Evolutionary conservation across 2,797 vertebrate species (phyloP).

Genomic region (Phataginus tricuspis): DNA sequence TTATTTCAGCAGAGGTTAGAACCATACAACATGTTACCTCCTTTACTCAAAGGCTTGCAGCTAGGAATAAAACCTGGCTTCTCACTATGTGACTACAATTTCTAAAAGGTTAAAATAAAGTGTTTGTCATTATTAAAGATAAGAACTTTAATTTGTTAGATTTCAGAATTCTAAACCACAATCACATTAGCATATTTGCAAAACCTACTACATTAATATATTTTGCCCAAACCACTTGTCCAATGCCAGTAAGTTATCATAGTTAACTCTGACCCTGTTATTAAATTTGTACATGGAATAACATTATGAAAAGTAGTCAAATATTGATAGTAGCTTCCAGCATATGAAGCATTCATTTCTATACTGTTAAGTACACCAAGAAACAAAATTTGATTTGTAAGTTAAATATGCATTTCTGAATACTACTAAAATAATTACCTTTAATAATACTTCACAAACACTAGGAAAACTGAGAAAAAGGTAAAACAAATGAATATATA

Average conservation of each 20-base stretch:
- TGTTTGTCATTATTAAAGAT: neutral
- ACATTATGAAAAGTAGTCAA: neutral
- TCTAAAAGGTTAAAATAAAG: constrained; percentile 27
- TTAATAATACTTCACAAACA: neutral
- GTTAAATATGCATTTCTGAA: constrained; percentile 16
- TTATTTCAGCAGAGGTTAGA: constrained; percentile 8
- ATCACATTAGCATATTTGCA: neutral
- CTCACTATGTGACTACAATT: neutral
- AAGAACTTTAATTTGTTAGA: constrained; percentile 15
- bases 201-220: neutral
- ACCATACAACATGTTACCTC: neutral
- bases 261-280: neutral
- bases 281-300: neutral
- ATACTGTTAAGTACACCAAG: neutral
- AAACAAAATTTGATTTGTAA: constrained; percentile 29
- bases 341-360: constrained; percentile 5
- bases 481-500: neutral
- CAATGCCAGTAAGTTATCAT: neutral
- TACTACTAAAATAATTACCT: neutral
- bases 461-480: neutral
- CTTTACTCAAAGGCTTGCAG: neutral
- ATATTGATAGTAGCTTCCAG: neutral
- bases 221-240: neutral
- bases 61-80: constrained; percentile 25
- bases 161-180: constrained; percentile 26